Evolutionary conservation across 2,888 invertebrate genomes (phyloP), one percentile per base, ranked within the genome.

Genomic region (Drosophila meridionalis): DNA sequence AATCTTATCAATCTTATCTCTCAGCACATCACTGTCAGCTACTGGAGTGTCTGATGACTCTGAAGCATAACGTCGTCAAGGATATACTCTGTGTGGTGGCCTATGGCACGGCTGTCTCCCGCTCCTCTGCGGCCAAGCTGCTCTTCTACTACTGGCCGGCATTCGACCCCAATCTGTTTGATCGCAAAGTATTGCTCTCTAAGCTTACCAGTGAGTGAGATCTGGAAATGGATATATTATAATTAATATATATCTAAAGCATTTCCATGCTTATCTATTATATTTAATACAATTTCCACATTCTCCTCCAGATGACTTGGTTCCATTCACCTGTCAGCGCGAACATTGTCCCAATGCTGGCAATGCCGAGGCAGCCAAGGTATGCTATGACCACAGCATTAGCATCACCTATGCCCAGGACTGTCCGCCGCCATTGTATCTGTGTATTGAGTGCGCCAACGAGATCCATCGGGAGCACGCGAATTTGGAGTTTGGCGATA

Each of bases 91-190:
- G 98, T 92, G 98, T 99, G 40, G 97, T 99, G 78, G 99, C 99
- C 12, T 98, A 99, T 93, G 99, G 99, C 52, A 99, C 99, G 0
- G 96, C 97, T 77, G 96, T 97, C 59, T 97, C 99, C 0, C 94
- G 99, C 59, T 96, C 98, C n/a, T 98, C 98, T 0, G 99, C 99
- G 2, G 98, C 98, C 61, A 98, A 99, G 94, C 94, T 99, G 45
- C 95, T 99, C 57, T 99, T 99, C 94, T 98, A 99, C 94, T 99
- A 99, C 93, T 99, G 99, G 99, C 99, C 99, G 5, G 97, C 99
- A 4, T 97, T 99, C 90, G 98, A 99, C 93, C 97, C 98, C 32
- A 97, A 97, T 91, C 95, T 98, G 7, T 97, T 98, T 88, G 99
- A 99, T 92, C 95, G 98, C 63, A 97, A 97, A 90, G 97, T 97